phyloP scores from a whole-genome alignment of 1,140 invertebrate species.

The Drepana arcuata region DNA sequence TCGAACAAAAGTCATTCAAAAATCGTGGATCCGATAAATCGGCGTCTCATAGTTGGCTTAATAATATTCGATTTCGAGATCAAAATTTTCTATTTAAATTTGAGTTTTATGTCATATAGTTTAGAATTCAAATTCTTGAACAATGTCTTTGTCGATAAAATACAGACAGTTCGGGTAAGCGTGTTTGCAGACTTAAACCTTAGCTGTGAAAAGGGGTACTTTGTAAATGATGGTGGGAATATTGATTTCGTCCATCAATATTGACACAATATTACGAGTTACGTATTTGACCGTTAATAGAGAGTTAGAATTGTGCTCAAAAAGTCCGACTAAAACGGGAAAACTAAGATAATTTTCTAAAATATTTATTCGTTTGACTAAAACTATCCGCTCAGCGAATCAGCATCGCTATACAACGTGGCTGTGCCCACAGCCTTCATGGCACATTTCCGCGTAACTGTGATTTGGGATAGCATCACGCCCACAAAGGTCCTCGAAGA shows the following conservation, averaged over 20 bases:
- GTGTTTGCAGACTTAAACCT: conserved; percentile 25
- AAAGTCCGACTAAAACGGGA: too few relatives aligned
- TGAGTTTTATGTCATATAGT: neutral
- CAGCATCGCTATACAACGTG: too few relatives aligned
- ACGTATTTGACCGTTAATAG: conserved; percentile 10
- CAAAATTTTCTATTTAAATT: neutral
- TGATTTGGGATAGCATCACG: too few relatives aligned
- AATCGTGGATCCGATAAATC: conserved; percentile 40
- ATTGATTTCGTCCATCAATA: conserved; percentile 36
- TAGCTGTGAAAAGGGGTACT: conserved; percentile 29
- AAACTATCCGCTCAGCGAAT: too few relatives aligned
- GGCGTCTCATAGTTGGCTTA: conserved; percentile 26
- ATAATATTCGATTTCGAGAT: conserved; percentile 27
- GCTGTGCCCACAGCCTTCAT: too few relatives aligned
- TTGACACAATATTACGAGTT: conserved; percentile 21
- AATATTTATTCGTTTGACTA: too few relatives aligned
- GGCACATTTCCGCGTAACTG: too few relatives aligned
- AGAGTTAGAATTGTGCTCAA: too few relatives aligned
- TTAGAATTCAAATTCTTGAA: conserved; percentile 4
- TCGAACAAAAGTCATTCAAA: conserved; percentile 21
- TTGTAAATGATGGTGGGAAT: conserved; percentile 27
- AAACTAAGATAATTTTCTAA: too few relatives aligned
- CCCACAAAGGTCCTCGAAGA: too few relatives aligned
- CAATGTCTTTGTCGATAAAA: conserved; percentile 12
- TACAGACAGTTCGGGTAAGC: conserved; percentile 26